Evolutionary conservation across 2,113 vertebrate genomes (phyloP).

Genomic region (Gallinago undulata): DNA sequence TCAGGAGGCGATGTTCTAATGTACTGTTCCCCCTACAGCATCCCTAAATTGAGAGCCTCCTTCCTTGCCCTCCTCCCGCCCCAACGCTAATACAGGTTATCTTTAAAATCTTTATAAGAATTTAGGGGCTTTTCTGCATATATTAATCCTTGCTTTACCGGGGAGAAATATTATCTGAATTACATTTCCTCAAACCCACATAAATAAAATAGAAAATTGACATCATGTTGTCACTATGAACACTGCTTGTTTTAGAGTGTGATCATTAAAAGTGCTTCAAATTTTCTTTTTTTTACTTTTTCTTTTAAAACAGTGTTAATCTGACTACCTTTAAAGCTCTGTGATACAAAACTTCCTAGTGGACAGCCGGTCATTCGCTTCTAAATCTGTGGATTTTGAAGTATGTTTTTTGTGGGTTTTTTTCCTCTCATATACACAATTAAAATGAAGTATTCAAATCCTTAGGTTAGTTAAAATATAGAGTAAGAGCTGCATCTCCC

Average conservation of each 20-base stretch:
- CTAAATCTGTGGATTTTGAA: background rate
- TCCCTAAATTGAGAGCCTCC: background rate
- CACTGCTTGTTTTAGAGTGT: background rate
- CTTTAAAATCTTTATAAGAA: background rate
- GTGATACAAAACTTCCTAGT: background rate
- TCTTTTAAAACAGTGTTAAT: background rate
- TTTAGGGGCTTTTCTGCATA: background rate
- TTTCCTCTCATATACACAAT: background rate
- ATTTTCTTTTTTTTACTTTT: background rate
- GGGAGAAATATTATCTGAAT: background rate
- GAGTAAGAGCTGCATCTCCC: background rate
- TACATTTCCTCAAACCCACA: background rate
- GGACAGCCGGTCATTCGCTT: background rate
- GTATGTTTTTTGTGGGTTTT: background rate
- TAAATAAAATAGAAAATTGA: background rate
- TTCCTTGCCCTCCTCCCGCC: background rate
- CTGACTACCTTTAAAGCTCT: background rate
- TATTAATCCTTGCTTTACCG: background rate
- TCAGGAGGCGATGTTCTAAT: background rate
- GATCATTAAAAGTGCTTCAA: background rate
- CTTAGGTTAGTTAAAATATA: background rate
- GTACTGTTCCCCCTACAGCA: background rate
- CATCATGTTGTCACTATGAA: background rate
- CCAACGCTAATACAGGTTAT: background rate
- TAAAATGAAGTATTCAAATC: background rate